A percentile compares a stretch with the other conserved stretches of the same genome.
Conservation (phyloP, 1,140 invertebrate genomes). For the Meteorus sp. region DNA sequence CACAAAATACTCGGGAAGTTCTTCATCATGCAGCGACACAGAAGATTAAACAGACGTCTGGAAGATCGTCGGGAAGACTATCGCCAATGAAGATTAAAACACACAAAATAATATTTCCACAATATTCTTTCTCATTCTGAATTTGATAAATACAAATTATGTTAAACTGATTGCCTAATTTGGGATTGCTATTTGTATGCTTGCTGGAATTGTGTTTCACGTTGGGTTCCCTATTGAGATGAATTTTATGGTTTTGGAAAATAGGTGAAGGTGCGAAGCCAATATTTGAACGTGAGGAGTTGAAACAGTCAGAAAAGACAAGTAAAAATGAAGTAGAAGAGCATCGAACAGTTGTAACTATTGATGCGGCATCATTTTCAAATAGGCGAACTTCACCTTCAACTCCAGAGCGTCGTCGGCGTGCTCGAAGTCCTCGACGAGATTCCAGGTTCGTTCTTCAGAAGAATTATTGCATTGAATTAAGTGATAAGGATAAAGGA, state of each 20-base stretch:
- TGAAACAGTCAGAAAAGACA: constrained; percentile 23
- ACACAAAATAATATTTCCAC: too few species aligned
- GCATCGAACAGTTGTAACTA: constrained; percentile 34
- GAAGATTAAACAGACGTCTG: too few species aligned
- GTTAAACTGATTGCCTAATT: too few species aligned
- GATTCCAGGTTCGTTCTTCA: constrained; percentile 24
- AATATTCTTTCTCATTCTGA: too few species aligned
- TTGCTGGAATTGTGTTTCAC: too few species aligned
- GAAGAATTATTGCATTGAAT: constrained; percentile 4
- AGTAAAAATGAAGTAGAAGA: constrained; percentile 34
- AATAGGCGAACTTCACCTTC: constrained; percentile 25
- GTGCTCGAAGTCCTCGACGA: constrained; percentile 12
- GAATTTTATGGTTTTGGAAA: background rate
- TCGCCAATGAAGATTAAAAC: too few species aligned
- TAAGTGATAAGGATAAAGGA: too few species aligned
- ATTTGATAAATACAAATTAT: too few species aligned
- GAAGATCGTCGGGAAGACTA: too few species aligned
- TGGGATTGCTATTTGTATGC: too few species aligned
- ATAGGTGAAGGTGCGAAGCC: constrained; percentile 41
- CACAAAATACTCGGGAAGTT: too few species aligned
- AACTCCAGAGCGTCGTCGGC: constrained; percentile 17
- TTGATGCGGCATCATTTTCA: constrained; percentile 14
- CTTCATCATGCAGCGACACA: too few species aligned
- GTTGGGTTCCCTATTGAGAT: background rate
- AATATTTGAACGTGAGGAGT: constrained; percentile 44